Evolutionary conservation across 2,888 invertebrate genomes (phyloP).

Genomic region (Drosophila engyochracea): DNA sequence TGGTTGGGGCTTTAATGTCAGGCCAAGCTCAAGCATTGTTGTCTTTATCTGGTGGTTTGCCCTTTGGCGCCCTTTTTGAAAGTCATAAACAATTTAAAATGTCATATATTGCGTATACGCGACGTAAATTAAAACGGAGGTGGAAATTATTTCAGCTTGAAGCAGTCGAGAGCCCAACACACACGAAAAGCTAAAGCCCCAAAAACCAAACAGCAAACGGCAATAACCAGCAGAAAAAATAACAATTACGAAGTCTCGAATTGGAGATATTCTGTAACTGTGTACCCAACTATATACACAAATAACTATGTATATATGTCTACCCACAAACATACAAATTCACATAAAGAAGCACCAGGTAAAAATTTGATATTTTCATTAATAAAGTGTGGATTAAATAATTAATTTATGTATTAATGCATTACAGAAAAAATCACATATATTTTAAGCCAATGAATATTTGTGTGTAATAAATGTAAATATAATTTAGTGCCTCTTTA

Average conservation of each 20-base stretch:
- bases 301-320: neutral
- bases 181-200: slow-evolving; percentile 33
- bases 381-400: neutral
- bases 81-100: slow-evolving; percentile 80
- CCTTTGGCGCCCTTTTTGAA: slow-evolving; percentile 53
- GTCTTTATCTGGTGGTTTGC: slow-evolving; percentile 49
- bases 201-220: slow-evolving; percentile 34
- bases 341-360: neutral
- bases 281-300: neutral
- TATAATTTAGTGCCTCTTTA: neutral
- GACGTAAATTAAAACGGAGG: slow-evolving; percentile 69
- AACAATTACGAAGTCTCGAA: neutral
- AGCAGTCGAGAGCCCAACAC: slow-evolving; percentile 2
- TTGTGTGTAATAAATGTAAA: neutral
- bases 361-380: neutral
- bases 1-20: neutral
- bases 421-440: neutral
- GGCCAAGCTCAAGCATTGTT: slow-evolving; percentile 25
- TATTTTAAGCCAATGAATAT: neutral
- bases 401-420: neutral
- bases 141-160: slow-evolving; percentile 58
- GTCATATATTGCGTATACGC: slow-evolving; percentile 76
- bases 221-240: neutral
- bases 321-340: neutral
- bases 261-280: neutral